phyloP scores from a whole-genome alignment of 1,140 invertebrate species.

The Zaprionus gabonicus region DNA sequence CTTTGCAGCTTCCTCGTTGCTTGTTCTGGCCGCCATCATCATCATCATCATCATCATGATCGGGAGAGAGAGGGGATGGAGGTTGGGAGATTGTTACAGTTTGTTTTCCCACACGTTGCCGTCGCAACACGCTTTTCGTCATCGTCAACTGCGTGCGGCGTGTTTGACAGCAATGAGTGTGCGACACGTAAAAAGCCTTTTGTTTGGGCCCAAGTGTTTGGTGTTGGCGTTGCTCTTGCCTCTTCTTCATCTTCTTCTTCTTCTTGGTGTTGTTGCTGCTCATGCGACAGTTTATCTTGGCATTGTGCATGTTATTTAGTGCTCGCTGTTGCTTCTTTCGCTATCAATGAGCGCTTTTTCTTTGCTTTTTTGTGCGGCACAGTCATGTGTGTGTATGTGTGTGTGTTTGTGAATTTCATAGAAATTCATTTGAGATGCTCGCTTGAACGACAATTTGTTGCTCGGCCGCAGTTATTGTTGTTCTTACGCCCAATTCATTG shows the following conservation, averaged over 20 bases:
- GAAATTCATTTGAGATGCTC: conserved; percentile 74
- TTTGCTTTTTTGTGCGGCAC: neutral
- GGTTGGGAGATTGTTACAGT: conserved; percentile 62
- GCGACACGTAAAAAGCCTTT: conserved; percentile 79
- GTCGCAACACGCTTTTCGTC: conserved; percentile 66
- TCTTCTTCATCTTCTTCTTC: neutral
- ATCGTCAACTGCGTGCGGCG: conserved; percentile 72
- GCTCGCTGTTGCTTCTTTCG: conserved; percentile 56
- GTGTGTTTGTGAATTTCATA: conserved; percentile 59
- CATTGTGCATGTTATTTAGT: conserved; percentile 80
- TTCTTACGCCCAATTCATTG: conserved; percentile 76
- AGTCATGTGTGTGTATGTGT: conserved; percentile 15
- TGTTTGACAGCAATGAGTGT: conserved; percentile 81
- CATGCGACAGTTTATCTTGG: conserved; percentile 79
- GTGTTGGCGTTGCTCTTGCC: conserved; percentile 47
- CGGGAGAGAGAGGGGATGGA: neutral
- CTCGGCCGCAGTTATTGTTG: conserved; percentile 34
- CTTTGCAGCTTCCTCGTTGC: conserved; percentile 2
- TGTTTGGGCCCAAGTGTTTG: conserved; percentile 59
- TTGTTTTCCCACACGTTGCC: conserved; percentile 74
- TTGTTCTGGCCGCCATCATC: conserved; percentile 43
- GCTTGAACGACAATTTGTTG: conserved; percentile 69
- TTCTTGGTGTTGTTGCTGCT: conserved; percentile 54
- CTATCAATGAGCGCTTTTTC: conserved; percentile 48
- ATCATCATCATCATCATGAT: neutral